Base-by-base conservation (phyloP, 2,888 invertebrate species). In the Herminia tarsipennalis region DNA sequence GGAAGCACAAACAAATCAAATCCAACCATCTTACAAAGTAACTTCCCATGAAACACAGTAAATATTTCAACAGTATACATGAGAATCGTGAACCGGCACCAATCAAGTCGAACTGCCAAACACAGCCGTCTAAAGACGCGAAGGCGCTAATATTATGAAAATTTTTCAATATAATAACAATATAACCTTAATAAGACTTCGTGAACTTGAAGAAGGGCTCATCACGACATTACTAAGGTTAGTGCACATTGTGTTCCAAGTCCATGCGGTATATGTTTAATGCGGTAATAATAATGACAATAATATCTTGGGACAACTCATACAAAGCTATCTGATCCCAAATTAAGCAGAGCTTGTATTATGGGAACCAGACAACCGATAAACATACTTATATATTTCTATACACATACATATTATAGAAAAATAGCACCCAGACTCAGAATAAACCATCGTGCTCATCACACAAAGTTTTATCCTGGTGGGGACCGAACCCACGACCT, bases 111-210 rank as follows among this genome's bases (percentile, higher is more conserved):
- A 47, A 63, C 71, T 61, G 57, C 55, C 62, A 56, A 60, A 47
- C 54, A 35, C 38, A 38, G 50, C 29, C 38, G 56, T 44, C 43
- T 43, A 46, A n/a, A n/a, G n/a, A n/a, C n/a, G n/a, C n/a, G n/a
- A n/a, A 50, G 29, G 40, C 24, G 33, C 43, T 66, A 62, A 66
- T 64, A 51, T 72, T 65, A 71, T 73, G 60, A 66, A 71, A 38
- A 73, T 74, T 76, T 70, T 77, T 79, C 70, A 67, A 65, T 67
- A 71, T 71, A 73, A 73, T 76, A 76, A 78, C 68, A 65, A 70
- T 70, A 72, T 73, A 67, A 57, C 51, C 63, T 76, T 78, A 78
- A 78, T 79, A 77, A 72, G 79, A 58, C 48, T 45, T 66, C 73
- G 73, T 73, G 78, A 73, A 77, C 68, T 58, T 61, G 58, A 65